Evolutionary conservation across 1,140 invertebrate genomes (phyloP), one percentile per base, ranked within the genome.

Genomic region (Luehdorfia chinensis): DNA sequence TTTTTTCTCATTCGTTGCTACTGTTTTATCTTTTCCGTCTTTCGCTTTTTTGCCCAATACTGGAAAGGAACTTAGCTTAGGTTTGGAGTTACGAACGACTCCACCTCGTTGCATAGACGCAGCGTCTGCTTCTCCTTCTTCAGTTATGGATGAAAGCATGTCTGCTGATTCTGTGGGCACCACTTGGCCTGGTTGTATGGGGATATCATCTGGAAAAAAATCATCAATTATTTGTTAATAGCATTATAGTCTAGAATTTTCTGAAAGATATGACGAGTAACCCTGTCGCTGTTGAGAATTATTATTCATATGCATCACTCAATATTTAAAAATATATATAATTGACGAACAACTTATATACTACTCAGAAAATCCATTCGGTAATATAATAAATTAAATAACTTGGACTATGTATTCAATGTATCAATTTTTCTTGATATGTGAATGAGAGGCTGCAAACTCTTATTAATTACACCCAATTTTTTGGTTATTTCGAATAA

Each of bases 171-270:
- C 87, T 1, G 79, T 66, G 0, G 76, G 55, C 13, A 77, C 74
- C 2, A 58, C 71, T 50, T 76, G 77, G 2, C 84, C 83, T 7
- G 76, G 80, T 76, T 87, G 87, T 44, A 87, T 87, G 8, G 86
- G 86, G 67, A 88, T 88, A 56, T 88, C 86, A 67, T 87, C 86
- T 87, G 69, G 14, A 81, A 83, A 63, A 33, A 52, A 63, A 55
- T 15, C n/a, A n/a, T 23, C 3, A 37, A 37, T 13, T 37, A 2
- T n/a, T 23, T n/a, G 1, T 19, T 23, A 14, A 16, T 15, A 16
- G 13, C 14, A 21, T 13, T 2, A 14, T 4, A 4, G 3, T n/a
- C 5, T 33, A 16, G 9, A 16, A 16, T n/a, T 1, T 2, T 25
- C 21, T 5, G 21, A n/a, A n/a, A n/a, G n/a, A n/a, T n/a, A n/a